phyloP scores from a whole-genome alignment of 2,797 vertebrate species.

The Bradypodion pumilum region DNA sequence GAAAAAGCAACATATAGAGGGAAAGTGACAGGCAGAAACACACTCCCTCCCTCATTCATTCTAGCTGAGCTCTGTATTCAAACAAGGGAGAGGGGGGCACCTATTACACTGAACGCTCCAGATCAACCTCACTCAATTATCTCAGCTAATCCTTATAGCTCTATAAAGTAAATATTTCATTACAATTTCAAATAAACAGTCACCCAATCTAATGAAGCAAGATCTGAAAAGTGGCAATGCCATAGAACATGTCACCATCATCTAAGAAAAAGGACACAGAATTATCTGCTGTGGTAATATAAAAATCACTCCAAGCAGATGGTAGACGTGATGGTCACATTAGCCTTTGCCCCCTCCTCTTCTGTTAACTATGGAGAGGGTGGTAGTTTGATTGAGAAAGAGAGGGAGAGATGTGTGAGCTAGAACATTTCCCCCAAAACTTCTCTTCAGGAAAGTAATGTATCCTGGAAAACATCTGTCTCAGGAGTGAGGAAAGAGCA shows the following conservation, averaged over 20 bases:
- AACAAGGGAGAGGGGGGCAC: conserved; percentile 93
- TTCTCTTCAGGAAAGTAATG: not conserved
- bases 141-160: conserved; percentile 97
- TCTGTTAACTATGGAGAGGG: not conserved
- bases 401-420: not conserved
- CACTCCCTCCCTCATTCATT: conserved; percentile 89
- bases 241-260: conserved; percentile 80
- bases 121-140: conserved; percentile 98
- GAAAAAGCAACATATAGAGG: conserved; percentile 98
- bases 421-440: not conserved
- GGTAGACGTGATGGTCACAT: conserved; percentile 36
- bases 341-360: not conserved
- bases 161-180: conserved; percentile 99
- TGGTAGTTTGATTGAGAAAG: too few species aligned
- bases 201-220: conserved; percentile 94
- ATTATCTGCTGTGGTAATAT: conserved; percentile 71
- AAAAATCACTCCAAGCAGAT: conserved; percentile 62
- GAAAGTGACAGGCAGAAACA: conserved; percentile 97
- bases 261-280: conserved; percentile 79
- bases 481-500: not conserved
- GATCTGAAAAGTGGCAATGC: conserved; percentile 86
- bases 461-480: not conserved
- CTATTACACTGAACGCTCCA: conserved; percentile 83
- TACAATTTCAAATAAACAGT: conserved; percentile 99
- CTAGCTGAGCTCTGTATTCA: conserved; percentile 94